Evolutionary conservation across 2,888 invertebrate species (phyloP), one percentile per base, ranked within the genome.

Genomic region (Eledona agricola): DNA sequence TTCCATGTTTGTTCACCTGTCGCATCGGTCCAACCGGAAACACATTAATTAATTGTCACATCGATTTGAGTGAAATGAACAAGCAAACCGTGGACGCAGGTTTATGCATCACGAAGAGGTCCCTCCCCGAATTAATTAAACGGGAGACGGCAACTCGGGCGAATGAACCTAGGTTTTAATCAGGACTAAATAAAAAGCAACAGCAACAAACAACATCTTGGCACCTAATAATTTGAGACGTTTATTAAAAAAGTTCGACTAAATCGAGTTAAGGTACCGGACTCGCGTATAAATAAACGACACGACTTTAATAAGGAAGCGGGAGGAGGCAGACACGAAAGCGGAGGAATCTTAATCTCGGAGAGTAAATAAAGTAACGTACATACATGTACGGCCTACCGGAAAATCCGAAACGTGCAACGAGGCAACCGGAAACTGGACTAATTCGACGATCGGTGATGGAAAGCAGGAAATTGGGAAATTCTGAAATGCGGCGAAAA

Each of bases 291-390:
- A 12, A 29, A 10, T 12, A 29, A 29, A 37, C 20, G 22, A 13
- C 37, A n/a, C 34, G 17, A 35, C n/a, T 35, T 37, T 37, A 37
- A 37, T 37, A 37, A 37, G n/a, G 23, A 37, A 4, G 20, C 35
- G 9, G n/a, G n/a, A n/a, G n/a, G n/a, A n/a, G n/a, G n/a, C n/a
- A n/a, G n/a, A n/a, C n/a, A n/a, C n/a, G n/a, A n/a, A n/a, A 38
- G 5, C 16, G 16, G 38, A 9, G 25, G 42, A n/a, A 20, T 28
- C 42, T 42, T 31, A 42, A 42, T 42, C 42, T 42, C 19, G 15
- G 2, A 9, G 11, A 22, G 42, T 42, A 42, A 42, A 42, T 42
- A 42, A 42, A 19, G 29, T 29, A 29, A 42, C 29, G 15, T 31
- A 42, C 42, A 31, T 31, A 42, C 22, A 15, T 15, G 22, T 15